Evolutionary conservation across 2,888 invertebrate species (phyloP).

Genomic region (Ochropleura leucogaster): DNA sequence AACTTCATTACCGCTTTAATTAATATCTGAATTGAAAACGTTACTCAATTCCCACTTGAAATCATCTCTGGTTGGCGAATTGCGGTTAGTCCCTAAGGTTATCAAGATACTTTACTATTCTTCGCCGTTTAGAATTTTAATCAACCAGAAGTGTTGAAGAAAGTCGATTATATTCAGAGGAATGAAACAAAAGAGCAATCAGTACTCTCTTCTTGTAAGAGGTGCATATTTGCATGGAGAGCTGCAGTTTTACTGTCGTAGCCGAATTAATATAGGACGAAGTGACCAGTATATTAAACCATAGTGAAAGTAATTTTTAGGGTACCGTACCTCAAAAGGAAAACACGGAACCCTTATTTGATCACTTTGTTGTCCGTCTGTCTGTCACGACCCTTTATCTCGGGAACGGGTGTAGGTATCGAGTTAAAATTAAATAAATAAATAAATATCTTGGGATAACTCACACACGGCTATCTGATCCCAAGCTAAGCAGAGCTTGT

Average conservation of each 20-base stretch:
- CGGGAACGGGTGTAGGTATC: no score
- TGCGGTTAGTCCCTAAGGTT: conserved; percentile 49
- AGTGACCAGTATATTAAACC: no score
- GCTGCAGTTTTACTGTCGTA: neutral
- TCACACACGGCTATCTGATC: no score
- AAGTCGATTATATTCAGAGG: conserved; percentile 8
- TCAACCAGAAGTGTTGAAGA: conserved; percentile 15
- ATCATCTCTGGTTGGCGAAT: conserved; percentile 20
- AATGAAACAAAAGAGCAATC: conserved; percentile 2
- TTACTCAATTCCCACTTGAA: conserved; percentile 36
- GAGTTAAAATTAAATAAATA: no score
- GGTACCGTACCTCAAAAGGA: no score
- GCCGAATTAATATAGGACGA: neutral
- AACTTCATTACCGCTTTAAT: conserved; percentile 45
- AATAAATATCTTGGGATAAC: no score
- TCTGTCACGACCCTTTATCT: no score
- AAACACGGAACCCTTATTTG: no score
- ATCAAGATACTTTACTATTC: conserved; percentile 41
- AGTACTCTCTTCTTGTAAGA: neutral
- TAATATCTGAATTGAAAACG: conserved; percentile 45
- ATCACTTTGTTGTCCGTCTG: no score
- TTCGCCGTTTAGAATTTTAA: conserved; percentile 46
- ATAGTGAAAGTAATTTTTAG: no score
- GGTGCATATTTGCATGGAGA: neutral
- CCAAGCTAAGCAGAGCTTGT: no score